Conservation (phyloP, 2,888 invertebrate genomes). For the Heliconius cydno region DNA sequence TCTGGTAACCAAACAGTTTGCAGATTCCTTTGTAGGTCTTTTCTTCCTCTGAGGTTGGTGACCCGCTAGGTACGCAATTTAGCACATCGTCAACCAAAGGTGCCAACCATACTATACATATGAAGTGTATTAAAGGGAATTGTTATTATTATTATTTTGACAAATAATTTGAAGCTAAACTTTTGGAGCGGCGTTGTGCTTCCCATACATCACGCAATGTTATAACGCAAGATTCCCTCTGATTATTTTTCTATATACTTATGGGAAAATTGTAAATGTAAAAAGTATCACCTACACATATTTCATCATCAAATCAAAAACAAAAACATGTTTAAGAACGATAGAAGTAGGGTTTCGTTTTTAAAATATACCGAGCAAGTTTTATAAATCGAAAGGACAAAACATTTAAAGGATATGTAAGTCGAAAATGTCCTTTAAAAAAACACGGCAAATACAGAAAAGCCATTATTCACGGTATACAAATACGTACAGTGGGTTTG, state of each 20-base stretch:
- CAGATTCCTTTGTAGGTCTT: conserved; percentile 24
- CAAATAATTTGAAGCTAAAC: not conserved
- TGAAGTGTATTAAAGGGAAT: not conserved
- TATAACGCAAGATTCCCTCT: too few relatives aligned
- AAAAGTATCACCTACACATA: too few relatives aligned
- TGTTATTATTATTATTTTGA: not conserved
- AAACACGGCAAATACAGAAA: conserved; percentile 2
- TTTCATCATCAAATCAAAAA: too few relatives aligned
- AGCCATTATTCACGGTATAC: conserved; percentile 42
- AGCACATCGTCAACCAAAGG: not conserved
- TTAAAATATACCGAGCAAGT: not conserved
- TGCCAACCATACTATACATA: not conserved
- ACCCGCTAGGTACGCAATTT: conserved; percentile 35
- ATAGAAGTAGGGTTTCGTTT: not conserved
- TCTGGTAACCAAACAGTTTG: conserved; percentile 41
- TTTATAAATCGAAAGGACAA: not conserved
- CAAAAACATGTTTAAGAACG: not conserved
- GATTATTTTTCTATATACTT: too few relatives aligned
- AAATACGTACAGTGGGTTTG: conserved; percentile 57
- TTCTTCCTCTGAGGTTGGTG: conserved; percentile 38
- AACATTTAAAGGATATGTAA: not conserved
- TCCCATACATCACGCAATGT: too few relatives aligned
- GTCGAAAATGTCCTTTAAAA: not conserved
- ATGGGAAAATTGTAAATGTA: too few relatives aligned
- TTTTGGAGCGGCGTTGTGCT: not conserved